Base-by-base conservation (phyloP, 2,888 invertebrate species). In the Philopedon plagiatum region DNA sequence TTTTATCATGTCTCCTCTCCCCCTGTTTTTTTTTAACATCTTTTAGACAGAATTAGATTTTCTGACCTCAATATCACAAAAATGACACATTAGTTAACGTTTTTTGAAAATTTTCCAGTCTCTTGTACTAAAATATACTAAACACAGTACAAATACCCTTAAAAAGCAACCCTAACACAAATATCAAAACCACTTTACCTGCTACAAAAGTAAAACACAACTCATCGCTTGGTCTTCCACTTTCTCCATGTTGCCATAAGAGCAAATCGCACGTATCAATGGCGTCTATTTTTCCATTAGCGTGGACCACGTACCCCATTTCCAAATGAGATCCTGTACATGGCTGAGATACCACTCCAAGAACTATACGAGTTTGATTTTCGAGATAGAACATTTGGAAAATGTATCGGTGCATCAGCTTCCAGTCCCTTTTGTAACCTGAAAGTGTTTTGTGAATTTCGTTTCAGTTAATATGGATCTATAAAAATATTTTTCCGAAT, bases 341-440 rank as follows among this genome's bases (percentile, higher is more conserved):
- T 0, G 94, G 94, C 83, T 95, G 94, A 75, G 92, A 93, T 67
- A 95, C 89, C 60, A 93, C 90, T 0, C 94, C 94, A 0, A 94
- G 88, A 68, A 91, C 89, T 74, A 93, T 88, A 78, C 87, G 89
- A 49, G 89, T 88, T 13, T 92, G 92, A 81, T 94, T 90, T 41
- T 91, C 89, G 61, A 94, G 86, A 81, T 92, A 91, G 34, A 93
- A 89, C 82, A 93, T 92, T 84, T 94, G 93, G 83, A 94, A 92
- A 1, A 91, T 92, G 83, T 94, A 94, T 11, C 94, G 87, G 81
- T 94, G 92, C 86, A 94, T 90, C 75, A 91, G 84, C 39, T 88
- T 89, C 90, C 94, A 93, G 79, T 94, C 93, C 15, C 94, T 87
- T 75, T 90, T 90, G 39, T 89, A 86, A 69, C 93, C 93, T 89